These are phyloP conservation scores for Aporrectodea caliginosa DNA, from an alignment of 1,140 invertebrate genomes.

Conservation along the genomic window DNA sequence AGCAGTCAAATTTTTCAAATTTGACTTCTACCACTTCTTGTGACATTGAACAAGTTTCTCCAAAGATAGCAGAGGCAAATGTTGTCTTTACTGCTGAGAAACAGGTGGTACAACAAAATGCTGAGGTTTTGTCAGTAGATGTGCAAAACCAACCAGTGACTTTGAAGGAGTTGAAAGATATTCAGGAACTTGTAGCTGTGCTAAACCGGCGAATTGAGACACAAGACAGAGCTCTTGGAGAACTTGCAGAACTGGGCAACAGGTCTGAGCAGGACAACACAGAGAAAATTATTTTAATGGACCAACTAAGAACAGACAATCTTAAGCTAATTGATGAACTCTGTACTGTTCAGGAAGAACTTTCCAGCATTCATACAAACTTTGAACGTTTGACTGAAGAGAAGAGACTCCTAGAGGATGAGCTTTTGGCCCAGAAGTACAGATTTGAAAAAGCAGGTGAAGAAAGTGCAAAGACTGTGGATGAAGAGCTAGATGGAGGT, in stretches of 20 bases:
- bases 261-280: neutral
- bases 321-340: neutral
- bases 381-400: neutral
- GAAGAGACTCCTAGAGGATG: neutral
- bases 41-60: too few relatives aligned
- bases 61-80: too few relatives aligned
- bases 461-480: neutral
- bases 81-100: too few relatives aligned
- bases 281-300: neutral
- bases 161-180: neutral
- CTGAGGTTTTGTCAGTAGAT: too few relatives aligned
- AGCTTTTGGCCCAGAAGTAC: neutral
- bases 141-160: too few relatives aligned
- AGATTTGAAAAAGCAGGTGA: neutral
- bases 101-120: too few relatives aligned
- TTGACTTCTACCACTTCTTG: too few relatives aligned
- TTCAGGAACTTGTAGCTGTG: neutral
- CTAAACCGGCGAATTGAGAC: neutral
- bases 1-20: neutral
- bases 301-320: neutral
- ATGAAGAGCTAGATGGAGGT: neutral
- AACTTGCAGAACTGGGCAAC: neutral
- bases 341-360: neutral
- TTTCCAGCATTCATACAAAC: neutral
- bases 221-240: neutral